phyloP scores from a whole-genome alignment of 53 echinoderm and acorn worm species.

The Stichopus horrens region DNA sequence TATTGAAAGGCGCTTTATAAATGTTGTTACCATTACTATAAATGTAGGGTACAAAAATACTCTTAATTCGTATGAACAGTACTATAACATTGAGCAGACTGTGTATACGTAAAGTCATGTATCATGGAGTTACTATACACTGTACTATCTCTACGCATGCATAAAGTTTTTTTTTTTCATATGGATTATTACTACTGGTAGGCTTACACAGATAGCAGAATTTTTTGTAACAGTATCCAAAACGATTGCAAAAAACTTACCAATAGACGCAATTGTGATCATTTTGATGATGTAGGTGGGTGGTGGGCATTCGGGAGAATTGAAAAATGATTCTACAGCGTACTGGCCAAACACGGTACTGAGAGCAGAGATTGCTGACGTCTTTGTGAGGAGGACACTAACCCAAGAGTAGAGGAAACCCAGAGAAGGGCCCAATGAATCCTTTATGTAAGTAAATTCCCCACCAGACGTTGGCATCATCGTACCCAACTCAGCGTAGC shows the following conservation, averaged over 20 bases:
- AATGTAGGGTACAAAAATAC: no score
- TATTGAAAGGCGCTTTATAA: no score
- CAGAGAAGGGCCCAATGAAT: constrained; percentile 58
- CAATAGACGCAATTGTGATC: background rate
- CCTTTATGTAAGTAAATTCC: constrained; percentile 76
- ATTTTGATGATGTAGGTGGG: constrained; percentile 16
- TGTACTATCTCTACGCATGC: no score
- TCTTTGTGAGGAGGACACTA: constrained; percentile 24
- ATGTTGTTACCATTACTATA: no score
- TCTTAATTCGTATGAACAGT: no score
- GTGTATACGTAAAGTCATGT: no score
- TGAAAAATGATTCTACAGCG: constrained; percentile 22
- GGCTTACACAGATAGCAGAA: no score
- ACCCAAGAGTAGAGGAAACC: constrained; percentile 85
- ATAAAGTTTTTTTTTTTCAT: no score
- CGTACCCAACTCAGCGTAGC: constrained; percentile 79
- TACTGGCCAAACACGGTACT: constrained; percentile 26
- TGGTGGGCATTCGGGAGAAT: constrained; percentile 36
- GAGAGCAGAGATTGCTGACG: constrained; percentile 18
- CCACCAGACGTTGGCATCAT: constrained; percentile 87
- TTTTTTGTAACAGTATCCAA: no score
- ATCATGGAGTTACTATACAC: no score
- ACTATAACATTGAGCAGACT: no score
- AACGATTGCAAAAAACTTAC: background rate
- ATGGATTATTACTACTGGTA: no score